Evolutionary conservation across 2,888 invertebrate genomes (phyloP), one percentile per base, ranked within the genome.

Genomic region (Leptinotarsa rubiginosa): DNA sequence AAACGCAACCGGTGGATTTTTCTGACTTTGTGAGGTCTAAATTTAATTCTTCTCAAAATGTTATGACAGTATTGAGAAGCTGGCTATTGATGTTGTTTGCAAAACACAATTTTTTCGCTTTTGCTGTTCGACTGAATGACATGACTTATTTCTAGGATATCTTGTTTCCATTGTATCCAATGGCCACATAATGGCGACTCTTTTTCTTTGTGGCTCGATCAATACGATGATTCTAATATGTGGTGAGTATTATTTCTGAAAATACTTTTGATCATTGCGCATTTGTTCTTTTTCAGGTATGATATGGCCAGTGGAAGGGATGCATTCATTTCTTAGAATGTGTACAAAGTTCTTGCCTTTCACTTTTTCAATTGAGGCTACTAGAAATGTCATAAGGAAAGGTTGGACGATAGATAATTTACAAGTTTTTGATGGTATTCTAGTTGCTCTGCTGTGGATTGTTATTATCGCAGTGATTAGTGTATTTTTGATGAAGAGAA

Each of bases 141-240:
- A 50, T 59, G 68, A 70, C 66, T 52, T 64, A 75, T 72, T 81
- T 86, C 25, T 80, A 92, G 92, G 97, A 56, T 93, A 97, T 84
- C 90, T 96, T 50, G 92, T 97, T 69, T 96, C 97, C 0, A 92
- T 95, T 0, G 88, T 94, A 78, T 95, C 95, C 83, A 90, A 91
- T 22, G 93, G 93, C 47, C 95, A 96, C 81, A 92, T 93, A 0
- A 90, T 94, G 82, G 93, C 96, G 0, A 95, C 96, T 89, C 96
- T 96, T 85, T 90, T 95, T n/a, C 92, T 96, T 0, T 93, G 96
- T 0, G 97, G 97, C 16, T 95, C 94, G 78, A 96, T 97, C 85
- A 97, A 97, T 85, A 97, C 97, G 0, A 93, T 96, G 90, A 92
- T 97, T 47, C 20, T 79, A 70, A 65, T 70, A 3, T 72, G 75